Evolutionary conservation across 2,888 invertebrate species (phyloP), one percentile per base, ranked within the genome.

Genomic region (Brenthis hecate): DNA sequence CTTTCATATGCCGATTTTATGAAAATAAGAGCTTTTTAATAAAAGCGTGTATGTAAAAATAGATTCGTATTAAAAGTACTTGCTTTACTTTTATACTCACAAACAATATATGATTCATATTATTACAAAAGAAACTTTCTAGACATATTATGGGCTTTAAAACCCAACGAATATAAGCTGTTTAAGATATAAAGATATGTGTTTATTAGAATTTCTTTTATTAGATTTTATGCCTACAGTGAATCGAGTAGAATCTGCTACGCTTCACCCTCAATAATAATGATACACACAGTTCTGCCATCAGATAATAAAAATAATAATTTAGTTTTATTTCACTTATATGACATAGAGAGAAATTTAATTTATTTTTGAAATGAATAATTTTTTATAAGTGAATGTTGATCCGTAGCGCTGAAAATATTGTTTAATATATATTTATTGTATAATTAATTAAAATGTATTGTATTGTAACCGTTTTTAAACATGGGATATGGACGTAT

Each of bases 1-100:
- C 82, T 87, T 88, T 85, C 84, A 84, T 83, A 86, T 83, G 82
- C 83, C 84, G 81, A 86, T 85, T 83, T 71, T 72, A 69, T 66
- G 69, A 74, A 74, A 73, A 63, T 69, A 75, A 56, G 73, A 69
- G 66, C 67, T 74, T 71, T 73, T 75, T 74, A 43, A 54, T 53
- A 54, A 53, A 32, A 50, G 50, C 60, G 50, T 48, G 28, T 60
- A 48, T 50, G 28, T 50, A 16, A 50, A 50, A 50, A 50, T 13
- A 11, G 50, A 60, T 50, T 50, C 28, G 50, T 16, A 50, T 50
- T 50, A 8, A 43, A 36, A 43, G 8, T 11, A 43, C 32, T 28
- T 60, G 28, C 28, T 60, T 60, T 60, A 50, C 28, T 60, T 60
- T 50, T 11, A 50, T 23, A 11, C 13, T 48, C 50, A 60, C 36